These are phyloP conservation scores for Scomber scombrus DNA, from an alignment of 2,113 vertebrate genomes.

Conservation along the genomic window DNA sequence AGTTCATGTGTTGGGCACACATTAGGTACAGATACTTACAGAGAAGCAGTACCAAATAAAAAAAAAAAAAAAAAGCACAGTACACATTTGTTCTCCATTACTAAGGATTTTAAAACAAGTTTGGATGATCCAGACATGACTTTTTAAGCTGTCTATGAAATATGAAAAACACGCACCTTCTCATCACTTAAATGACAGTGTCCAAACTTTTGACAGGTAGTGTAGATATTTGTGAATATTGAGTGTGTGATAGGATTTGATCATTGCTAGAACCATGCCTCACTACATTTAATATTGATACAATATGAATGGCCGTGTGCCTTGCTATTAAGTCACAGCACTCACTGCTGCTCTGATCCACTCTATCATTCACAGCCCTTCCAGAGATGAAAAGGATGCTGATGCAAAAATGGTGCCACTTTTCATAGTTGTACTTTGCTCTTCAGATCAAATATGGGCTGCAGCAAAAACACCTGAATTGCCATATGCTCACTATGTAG, in stretches of 20 bases:
- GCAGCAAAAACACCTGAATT: constrained; percentile 43
- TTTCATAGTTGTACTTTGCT: constrained; percentile 37
- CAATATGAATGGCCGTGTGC: not conserved
- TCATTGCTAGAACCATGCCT: not conserved
- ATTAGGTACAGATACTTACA: not conserved
- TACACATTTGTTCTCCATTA: not conserved
- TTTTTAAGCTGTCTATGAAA: not conserved
- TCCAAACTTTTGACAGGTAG: no score
- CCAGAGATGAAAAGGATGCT: constrained; percentile 21
- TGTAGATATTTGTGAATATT: not conserved
- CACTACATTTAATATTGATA: constrained; percentile 2
- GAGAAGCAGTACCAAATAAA: not conserved
- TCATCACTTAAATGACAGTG: no score
- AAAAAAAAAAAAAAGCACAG: not conserved
- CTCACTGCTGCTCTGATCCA: constrained; percentile 2
- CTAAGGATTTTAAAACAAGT: no score
- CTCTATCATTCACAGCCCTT: constrained; percentile 17
- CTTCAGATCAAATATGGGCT: constrained; percentile 41
- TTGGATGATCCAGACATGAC: not conserved
- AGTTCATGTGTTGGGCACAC: constrained; percentile 45
- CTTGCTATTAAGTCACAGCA: not conserved
- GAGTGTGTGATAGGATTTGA: not conserved
- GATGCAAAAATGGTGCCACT: constrained; percentile 33
- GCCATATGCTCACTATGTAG: not conserved
- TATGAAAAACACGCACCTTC: constrained; percentile 1